phyloP scores from a whole-genome alignment of 2,113 vertebrate species.

The Corythoichthys intestinalis region DNA sequence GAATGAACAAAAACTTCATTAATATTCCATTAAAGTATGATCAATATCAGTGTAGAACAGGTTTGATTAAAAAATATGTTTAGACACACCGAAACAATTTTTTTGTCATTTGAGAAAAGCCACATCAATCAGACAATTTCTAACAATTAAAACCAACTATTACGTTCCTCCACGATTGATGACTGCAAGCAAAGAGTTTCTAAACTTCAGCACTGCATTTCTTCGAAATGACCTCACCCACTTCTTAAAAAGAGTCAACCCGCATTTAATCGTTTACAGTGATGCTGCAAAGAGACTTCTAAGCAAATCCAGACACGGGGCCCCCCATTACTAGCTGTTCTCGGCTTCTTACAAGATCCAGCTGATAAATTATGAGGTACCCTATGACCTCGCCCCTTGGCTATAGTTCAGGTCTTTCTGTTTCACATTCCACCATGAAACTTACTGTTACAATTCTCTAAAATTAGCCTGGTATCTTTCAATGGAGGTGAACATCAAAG shows the following conservation, averaged over 20 bases:
- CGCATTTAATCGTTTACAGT: slow-evolving; percentile 4
- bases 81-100: too few relatives aligned
- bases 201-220: background rate
- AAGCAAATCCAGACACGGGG: background rate
- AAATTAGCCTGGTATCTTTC: background rate
- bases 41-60: background rate
- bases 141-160: background rate
- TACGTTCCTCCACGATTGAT: background rate
- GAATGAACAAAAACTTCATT: slow-evolving; percentile 15
- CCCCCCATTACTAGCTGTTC: slow-evolving; percentile 3
- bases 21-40: background rate
- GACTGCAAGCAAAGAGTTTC: background rate
- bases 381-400: slow-evolving; percentile 1
- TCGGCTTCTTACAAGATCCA: slow-evolving; percentile 8
- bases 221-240: background rate
- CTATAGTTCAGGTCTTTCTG: background rate
- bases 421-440: background rate
- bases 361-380: slow-evolving; percentile 3
- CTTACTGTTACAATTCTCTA: background rate
- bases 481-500: background rate
- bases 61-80: background rate
- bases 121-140: background rate
- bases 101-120: background rate
- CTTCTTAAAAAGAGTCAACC: background rate
- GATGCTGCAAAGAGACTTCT: background rate